phyloP scores from a whole-genome alignment of 2,888 invertebrate genomes.

The Callosobruchus maculatus region DNA sequence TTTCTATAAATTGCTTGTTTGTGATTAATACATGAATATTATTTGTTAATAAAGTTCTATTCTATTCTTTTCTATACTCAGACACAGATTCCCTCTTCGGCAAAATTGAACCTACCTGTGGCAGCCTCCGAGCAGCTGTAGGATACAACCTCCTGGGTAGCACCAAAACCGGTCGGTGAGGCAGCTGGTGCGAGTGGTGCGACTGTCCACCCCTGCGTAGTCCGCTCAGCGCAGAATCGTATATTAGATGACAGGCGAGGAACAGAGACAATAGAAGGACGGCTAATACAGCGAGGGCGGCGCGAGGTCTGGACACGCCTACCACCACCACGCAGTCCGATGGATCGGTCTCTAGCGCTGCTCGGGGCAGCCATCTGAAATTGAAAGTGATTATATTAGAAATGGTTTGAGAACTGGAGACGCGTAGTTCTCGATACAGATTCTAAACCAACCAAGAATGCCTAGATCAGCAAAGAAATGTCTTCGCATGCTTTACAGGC shows the following conservation, averaged over 20 bases:
- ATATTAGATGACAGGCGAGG: slow-evolving; percentile 80
- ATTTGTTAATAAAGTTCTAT: no score
- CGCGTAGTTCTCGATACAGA: no score
- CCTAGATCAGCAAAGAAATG: no score
- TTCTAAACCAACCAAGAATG: no score
- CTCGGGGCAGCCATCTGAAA: slow-evolving; percentile 75
- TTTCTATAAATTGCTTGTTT: no score
- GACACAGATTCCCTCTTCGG: background rate
- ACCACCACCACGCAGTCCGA: slow-evolving; percentile 82
- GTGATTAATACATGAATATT: no score
- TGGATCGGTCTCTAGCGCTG: slow-evolving; percentile 80
- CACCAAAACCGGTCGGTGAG: slow-evolving; percentile 36
- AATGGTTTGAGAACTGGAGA: no score
- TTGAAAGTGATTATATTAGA: no score
- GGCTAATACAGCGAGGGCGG: slow-evolving; percentile 76
- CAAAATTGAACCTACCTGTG: slow-evolving; percentile 45
- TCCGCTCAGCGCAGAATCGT: slow-evolving; percentile 81
- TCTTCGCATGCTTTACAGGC: no score
- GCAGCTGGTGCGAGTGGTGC: slow-evolving; percentile 21
- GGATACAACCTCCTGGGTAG: slow-evolving; percentile 51
- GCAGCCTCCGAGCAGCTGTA: slow-evolving; percentile 61
- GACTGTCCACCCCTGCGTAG: slow-evolving; percentile 55
- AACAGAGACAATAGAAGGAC: slow-evolving; percentile 78
- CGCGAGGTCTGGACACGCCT: slow-evolving; percentile 79
- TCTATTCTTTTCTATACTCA: no score